Evolutionary conservation across 2,888 invertebrate genomes (phyloP).

Genomic region (Tinea semifulvella): DNA sequence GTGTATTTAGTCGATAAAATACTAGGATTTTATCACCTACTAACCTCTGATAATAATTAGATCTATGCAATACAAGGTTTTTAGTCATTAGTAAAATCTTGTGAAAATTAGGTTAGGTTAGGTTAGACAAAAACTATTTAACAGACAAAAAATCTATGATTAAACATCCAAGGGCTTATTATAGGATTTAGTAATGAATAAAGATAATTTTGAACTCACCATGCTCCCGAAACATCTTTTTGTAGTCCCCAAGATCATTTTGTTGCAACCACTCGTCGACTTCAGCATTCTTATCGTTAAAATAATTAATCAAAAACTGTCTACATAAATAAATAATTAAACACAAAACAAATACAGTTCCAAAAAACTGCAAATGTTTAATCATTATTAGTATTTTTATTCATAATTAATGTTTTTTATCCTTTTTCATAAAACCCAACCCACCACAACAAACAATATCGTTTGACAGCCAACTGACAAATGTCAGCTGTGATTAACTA

Average conservation of each 20-base stretch:
- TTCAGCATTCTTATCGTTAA: constrained; percentile 66
- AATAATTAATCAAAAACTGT: constrained; percentile 44
- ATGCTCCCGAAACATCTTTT: constrained; percentile 74
- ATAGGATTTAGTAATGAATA: no score
- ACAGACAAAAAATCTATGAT: no score
- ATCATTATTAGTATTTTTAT: constrained; percentile 39
- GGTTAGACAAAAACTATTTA: no score
- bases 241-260: constrained; percentile 75
- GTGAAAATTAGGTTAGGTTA: no score
- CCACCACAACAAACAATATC: constrained; percentile 10
- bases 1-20: no score
- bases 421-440: background rate
- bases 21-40: no score
- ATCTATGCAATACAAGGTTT: no score
- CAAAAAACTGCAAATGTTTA: constrained; percentile 40
- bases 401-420: constrained; percentile 29
- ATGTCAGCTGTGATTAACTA: no score
- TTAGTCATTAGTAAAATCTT: no score
- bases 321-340: constrained; percentile 42
- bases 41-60: no score
- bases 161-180: no score
- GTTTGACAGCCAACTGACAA: constrained; percentile 25
- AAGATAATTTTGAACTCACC: no score
- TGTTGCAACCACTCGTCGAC: constrained; percentile 81
- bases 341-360: constrained; percentile 41